Conservation (phyloP, 1,140 invertebrate genomes). For the Eubasilissa regina region DNA sequence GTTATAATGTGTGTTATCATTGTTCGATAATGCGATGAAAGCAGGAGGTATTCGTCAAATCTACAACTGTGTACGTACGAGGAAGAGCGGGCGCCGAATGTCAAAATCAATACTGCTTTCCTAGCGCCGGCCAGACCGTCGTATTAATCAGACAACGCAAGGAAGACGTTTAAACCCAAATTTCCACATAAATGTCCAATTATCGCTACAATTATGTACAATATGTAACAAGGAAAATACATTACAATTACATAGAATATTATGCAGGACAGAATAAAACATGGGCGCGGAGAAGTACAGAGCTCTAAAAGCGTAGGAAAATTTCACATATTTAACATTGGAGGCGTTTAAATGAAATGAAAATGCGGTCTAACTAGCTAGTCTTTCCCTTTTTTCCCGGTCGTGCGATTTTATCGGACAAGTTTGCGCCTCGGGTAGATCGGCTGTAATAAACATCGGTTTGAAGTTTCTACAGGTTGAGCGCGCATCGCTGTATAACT, state of each 20-base stretch:
- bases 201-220: slow-evolving; percentile 8
- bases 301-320: neutral
- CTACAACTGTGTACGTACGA: neutral
- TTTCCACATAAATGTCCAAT: neutral
- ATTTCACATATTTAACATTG: neutral
- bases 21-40: slow-evolving; percentile 25
- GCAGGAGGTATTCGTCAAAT: slow-evolving; percentile 9
- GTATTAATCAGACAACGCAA: neutral
- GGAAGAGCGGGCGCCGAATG: neutral
- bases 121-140: slow-evolving; percentile 9
- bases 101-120: slow-evolving; percentile 39
- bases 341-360: neutral
- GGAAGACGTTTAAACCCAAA: slow-evolving; percentile 5
- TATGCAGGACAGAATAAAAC: slow-evolving; percentile 12
- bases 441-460: slow-evolving; percentile 20
- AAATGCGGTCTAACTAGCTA: neutral
- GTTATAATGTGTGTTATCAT: slow-evolving; percentile 23
- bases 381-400: slow-evolving; percentile 17
- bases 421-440: neutral
- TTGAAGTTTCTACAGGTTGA: slow-evolving; percentile 51
- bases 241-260: neutral
- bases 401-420: neutral
- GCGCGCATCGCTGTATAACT: slow-evolving; percentile 32
- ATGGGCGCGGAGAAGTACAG: neutral
- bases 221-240: neutral